Conservation (phyloP, 2,113 vertebrate genomes). For the Xenotilapia caudafasciata region DNA sequence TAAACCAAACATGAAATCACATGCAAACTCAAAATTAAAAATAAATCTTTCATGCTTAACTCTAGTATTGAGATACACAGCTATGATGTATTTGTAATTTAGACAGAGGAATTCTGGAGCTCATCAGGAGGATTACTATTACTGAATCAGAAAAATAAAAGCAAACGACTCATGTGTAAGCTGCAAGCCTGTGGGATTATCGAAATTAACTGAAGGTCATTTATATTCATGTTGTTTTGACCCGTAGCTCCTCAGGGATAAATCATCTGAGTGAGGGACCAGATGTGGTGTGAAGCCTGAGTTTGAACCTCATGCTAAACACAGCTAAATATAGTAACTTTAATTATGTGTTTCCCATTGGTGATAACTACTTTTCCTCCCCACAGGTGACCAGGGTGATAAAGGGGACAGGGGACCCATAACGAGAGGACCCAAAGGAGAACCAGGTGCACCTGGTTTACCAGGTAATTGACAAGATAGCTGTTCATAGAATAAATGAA, state of each 20-base stretch:
- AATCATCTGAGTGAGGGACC: neutral
- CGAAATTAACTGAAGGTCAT: fast-evolving
- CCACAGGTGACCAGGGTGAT: conserved; percentile 88
- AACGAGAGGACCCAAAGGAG: conserved; percentile 81
- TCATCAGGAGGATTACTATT: neutral
- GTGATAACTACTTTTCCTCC: neutral
- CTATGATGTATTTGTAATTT: neutral
- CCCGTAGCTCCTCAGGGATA: neutral
- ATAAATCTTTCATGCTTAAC: neutral
- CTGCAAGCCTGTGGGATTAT: neutral
- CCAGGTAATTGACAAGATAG: conserved; percentile 74
- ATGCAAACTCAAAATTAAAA: neutral
- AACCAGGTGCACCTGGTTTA: conserved; percentile 82
- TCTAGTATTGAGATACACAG: neutral
- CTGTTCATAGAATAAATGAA: neutral
- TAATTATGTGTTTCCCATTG: neutral
- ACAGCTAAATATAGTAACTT: neutral
- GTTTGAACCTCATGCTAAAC: neutral
- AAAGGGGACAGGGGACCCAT: conserved; percentile 86
- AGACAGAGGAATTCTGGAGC: neutral
- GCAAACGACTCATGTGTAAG: neutral
- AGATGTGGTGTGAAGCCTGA: neutral
- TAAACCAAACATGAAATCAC: neutral
- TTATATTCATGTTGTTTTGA: neutral
- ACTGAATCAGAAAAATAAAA: neutral